phyloP scores from a whole-genome alignment of 2,797 vertebrate genomes.

The Phoebastria nigripes region DNA sequence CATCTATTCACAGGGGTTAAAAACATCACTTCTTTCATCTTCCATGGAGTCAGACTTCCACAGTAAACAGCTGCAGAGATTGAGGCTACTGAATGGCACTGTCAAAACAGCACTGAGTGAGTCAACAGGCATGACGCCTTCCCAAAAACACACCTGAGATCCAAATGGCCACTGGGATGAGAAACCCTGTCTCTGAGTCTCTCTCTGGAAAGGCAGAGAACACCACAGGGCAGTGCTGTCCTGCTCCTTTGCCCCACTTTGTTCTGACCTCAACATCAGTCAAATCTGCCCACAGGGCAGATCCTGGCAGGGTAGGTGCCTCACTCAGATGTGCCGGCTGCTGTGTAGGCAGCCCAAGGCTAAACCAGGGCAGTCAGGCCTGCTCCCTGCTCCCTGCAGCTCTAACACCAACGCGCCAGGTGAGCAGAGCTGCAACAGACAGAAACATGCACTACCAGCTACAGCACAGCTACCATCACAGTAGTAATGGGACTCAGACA shows the following conservation, averaged over 20 bases:
- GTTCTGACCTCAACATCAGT: background rate
- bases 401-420: background rate
- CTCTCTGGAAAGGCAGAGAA: background rate
- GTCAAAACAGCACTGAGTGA: background rate
- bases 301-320: background rate
- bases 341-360: background rate
- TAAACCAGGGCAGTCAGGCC: background rate
- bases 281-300: background rate
- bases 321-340: background rate
- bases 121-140: background rate
- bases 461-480: background rate
- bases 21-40: constrained; percentile 1
- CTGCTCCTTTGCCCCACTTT: background rate
- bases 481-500: background rate
- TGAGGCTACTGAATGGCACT: background rate
- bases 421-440: background rate
- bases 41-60: background rate
- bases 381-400: background rate
- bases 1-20: constrained; percentile 5
- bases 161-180: background rate
- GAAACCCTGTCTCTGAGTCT: background rate
- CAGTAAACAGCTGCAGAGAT: background rate
- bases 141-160: background rate
- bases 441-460: background rate
- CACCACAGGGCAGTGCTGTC: background rate